Conservation (phyloP, 2,888 invertebrate genomes). For the Micropterix aruncella region DNA sequence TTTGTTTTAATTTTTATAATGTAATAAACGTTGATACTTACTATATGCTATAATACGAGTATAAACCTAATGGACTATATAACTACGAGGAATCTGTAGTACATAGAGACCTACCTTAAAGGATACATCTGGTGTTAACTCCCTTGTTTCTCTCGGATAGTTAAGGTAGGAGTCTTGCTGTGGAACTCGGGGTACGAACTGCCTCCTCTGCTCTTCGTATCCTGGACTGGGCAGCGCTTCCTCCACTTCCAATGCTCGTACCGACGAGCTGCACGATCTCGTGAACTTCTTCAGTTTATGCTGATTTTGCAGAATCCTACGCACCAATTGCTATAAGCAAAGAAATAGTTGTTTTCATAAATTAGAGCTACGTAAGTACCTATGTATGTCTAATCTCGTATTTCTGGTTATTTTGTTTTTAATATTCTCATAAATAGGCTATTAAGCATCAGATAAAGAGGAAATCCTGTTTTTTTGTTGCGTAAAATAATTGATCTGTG, state of each 20-base stretch:
- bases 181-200: neutral
- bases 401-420: no score
- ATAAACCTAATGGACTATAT: no score
- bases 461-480: no score
- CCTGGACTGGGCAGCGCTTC: slow-evolving; percentile 18
- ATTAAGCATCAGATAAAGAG: no score
- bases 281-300: slow-evolving; percentile 50
- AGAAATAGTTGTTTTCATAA: no score
- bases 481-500: no score
- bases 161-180: neutral
- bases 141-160: slow-evolving; percentile 13
- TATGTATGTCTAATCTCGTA: no score
- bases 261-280: slow-evolving; percentile 40
- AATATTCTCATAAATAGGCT: slow-evolving; percentile 2
- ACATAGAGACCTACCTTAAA: slow-evolving; percentile 41
- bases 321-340: slow-evolving; percentile 36
- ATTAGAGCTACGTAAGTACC: no score
- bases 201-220: neutral
- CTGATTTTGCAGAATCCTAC: slow-evolving; percentile 56
- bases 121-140: slow-evolving; percentile 28
- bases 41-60: no score
- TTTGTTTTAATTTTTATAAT: no score
- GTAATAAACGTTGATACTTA: no score
- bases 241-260: slow-evolving; percentile 34
- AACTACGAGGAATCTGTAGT: no score